A percentile compares a stretch with the other conserved stretches of the same genome.
These are phyloP conservation scores for Linnaemya tessellans DNA, from an alignment of 2,888 invertebrate species.

Conservation along the genomic window DNA sequence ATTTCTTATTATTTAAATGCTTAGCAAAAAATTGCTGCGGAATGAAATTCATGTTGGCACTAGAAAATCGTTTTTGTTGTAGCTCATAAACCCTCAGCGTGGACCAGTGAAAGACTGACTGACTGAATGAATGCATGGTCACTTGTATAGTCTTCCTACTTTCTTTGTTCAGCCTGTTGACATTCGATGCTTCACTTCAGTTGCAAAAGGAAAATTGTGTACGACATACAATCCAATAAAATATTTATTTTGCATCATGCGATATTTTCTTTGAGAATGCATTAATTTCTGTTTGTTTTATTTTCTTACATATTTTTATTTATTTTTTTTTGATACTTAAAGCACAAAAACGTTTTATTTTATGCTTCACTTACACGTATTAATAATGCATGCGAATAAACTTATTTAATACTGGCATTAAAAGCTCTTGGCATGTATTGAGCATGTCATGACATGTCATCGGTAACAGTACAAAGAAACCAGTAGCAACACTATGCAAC, in stretches of 20 bases:
- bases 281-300: slow-evolving; percentile 10
- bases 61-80: neutral
- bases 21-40: neutral
- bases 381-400: slow-evolving; percentile 17
- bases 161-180: neutral
- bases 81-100: slow-evolving; percentile 10
- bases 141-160: neutral
- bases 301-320: neutral
- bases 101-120: too few species aligned
- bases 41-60: neutral
- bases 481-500: too few species aligned
- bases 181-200: neutral
- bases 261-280: slow-evolving; percentile 37
- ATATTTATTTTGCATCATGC: slow-evolving; percentile 62
- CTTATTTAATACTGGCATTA: slow-evolving; percentile 6
- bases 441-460: slow-evolving; percentile 3
- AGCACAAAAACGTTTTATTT: slow-evolving; percentile 8
- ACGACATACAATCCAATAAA: slow-evolving; percentile 47
- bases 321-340: slow-evolving; percentile 2
- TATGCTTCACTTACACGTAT: slow-evolving; percentile 40
- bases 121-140: too few species aligned
- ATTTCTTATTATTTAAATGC: slow-evolving; percentile 2
- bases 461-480: neutral
- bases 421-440: slow-evolving; percentile 3
- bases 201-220: neutral